phyloP scores from a whole-genome alignment of 2,113 vertebrate genomes.

The Microcebus griseorufus region DNA sequence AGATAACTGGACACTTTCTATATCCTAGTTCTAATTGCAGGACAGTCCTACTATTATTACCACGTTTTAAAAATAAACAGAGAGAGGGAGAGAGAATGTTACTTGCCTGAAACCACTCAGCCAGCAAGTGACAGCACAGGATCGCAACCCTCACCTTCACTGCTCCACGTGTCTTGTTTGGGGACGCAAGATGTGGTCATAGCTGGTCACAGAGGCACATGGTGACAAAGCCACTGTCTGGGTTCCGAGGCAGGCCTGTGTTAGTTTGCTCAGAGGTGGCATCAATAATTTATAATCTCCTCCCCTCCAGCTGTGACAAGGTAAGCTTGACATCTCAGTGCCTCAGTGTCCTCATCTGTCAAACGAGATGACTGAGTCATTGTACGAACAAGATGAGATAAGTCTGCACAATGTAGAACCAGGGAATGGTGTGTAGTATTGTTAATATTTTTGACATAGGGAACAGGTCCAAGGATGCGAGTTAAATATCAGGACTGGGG shows the following conservation, averaged over 20 bases:
- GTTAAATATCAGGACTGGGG: not conserved
- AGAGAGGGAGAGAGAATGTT: not conserved
- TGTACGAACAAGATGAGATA: not conserved
- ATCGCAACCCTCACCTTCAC: not conserved
- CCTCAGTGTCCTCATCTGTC: not conserved
- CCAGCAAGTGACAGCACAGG: not conserved
- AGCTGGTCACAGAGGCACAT: not conserved
- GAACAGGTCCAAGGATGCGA: not conserved
- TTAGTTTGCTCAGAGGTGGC: not conserved
- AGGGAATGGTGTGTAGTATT: fast-evolving
- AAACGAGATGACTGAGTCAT: not conserved
- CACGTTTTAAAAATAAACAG: not conserved
- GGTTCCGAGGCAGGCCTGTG: not conserved
- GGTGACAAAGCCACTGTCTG: not conserved
- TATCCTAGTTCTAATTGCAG: not conserved
- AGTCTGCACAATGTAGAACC: fast-evolving
- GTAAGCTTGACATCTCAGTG: not conserved
- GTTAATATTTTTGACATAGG: too few species aligned
- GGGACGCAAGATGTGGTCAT: too few species aligned
- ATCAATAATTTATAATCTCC: too few species aligned
- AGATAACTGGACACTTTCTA: too few species aligned
- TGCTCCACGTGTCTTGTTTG: not conserved
- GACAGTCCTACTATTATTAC: not conserved
- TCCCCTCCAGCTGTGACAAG: too few species aligned
- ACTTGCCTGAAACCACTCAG: too few species aligned